phyloP scores from a whole-genome alignment of 2,888 invertebrate genomes.

The Mycogona germanica region DNA sequence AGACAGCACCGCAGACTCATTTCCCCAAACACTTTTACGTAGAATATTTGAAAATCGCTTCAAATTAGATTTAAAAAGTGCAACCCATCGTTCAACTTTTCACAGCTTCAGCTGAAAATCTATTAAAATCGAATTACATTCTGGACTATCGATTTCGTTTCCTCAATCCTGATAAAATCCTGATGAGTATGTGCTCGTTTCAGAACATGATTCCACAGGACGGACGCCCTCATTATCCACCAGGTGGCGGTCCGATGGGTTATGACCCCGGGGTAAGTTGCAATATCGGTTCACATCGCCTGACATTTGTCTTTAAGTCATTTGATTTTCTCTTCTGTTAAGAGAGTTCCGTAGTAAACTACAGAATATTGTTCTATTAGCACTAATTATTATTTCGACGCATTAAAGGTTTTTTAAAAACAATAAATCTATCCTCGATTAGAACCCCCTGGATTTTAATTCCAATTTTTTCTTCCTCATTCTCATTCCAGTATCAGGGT shows the following conservation, averaged over 20 bases:
- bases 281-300: not conserved
- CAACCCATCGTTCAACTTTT: too few species aligned
- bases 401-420: too few species aligned
- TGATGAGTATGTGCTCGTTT: slow-evolving; percentile 2
- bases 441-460: too few species aligned
- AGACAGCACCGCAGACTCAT: not conserved
- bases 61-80: too few species aligned
- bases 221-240: slow-evolving; percentile 1
- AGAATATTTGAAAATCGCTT: too few species aligned
- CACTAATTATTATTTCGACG: too few species aligned
- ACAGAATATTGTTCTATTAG: not conserved
- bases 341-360: not conserved
- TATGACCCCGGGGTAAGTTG: slow-evolving; percentile 14
- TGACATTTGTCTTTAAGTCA: not conserved
- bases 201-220: slow-evolving; percentile 7
- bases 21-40: too few species aligned
- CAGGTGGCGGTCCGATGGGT: slow-evolving; percentile 3
- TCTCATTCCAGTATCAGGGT: slow-evolving; percentile 24
- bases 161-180: not conserved
- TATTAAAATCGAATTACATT: too few species aligned
- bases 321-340: not conserved
- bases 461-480: too few species aligned
- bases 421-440: too few species aligned
- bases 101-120: too few species aligned
- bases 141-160: too few species aligned